Conservation (phyloP, 2,888 invertebrate species). For the Tillus elongatus region DNA sequence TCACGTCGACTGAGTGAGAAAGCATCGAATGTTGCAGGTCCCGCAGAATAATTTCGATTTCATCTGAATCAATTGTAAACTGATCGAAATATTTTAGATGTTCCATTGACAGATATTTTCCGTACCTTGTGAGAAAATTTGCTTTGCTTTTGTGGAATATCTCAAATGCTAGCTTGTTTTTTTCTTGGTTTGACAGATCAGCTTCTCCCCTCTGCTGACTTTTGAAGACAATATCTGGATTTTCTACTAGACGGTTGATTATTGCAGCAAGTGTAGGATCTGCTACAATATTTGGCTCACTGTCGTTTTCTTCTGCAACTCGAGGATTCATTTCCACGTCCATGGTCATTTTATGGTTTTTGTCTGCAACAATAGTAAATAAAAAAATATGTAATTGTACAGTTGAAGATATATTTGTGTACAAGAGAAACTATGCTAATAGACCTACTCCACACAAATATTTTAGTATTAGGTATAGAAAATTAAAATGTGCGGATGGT, state of each 20-base stretch:
- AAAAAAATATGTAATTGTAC: too few species aligned
- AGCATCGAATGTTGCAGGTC: slow-evolving; percentile 52
- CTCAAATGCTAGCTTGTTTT: slow-evolving; percentile 56
- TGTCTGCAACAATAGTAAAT: too few species aligned
- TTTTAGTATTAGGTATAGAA: too few species aligned
- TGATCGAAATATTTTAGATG: slow-evolving; percentile 64
- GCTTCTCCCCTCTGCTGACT: slow-evolving; percentile 73
- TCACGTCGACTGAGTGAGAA: slow-evolving; percentile 42
- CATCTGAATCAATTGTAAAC: slow-evolving; percentile 43
- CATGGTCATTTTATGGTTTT: slow-evolving; percentile 12
- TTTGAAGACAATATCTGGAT: slow-evolving; percentile 61
- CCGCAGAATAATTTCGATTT: slow-evolving; percentile 54
- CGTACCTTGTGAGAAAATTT: slow-evolving; percentile 69
- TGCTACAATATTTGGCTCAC: slow-evolving; percentile 30
- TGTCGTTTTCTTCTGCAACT: slow-evolving; percentile 19
- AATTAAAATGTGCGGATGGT: too few species aligned
- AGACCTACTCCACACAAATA: too few species aligned
- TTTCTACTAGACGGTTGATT: slow-evolving; percentile 52
- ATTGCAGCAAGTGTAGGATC: slow-evolving; percentile 45
- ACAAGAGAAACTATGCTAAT: too few species aligned
- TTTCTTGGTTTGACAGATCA: slow-evolving; percentile 61
- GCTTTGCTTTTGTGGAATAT: slow-evolving; percentile 57
- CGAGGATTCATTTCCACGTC: slow-evolving; percentile 10
- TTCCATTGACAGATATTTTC: slow-evolving; percentile 55
- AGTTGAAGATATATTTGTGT: too few species aligned